Base-by-base conservation (phyloP, 2,888 invertebrate genomes). In the Biston betularia region DNA sequence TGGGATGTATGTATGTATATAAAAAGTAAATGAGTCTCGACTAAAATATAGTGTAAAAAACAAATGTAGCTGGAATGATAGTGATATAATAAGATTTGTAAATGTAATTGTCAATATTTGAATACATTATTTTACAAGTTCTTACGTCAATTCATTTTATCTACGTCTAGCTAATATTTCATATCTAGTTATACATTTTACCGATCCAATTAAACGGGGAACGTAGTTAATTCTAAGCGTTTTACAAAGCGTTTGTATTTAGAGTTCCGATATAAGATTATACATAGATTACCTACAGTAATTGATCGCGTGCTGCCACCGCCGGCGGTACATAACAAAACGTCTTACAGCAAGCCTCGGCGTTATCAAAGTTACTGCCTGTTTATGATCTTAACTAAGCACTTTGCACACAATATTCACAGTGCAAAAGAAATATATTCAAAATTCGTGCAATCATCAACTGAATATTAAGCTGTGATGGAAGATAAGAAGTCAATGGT, bases 231-330 rank as follows among this genome's bases (percentile, higher is more conserved):
- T 48, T 55, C 42, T 52, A 34, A 33, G 65, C 65, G 15, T 44
- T 59, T 24, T 59, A 65, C 64, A 65, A 65, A 59, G 65, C 65
- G 24, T 40, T 56, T 6, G 12, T 50, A 35, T 35, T 52, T 42
- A 14, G 42, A 48, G n/a, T 34, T 45, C 50, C 14, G 40, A 42
- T 42, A 49, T 49, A 42, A 48, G 6, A 14, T n/a, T 33, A 46
- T 55, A 15, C 8, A 48, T 46, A n/a, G n/a, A n/a, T n/a, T n/a
- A n/a, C n/a, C n/a, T 12, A 59, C 35, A 14, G 12, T 54, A 44
- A 33, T 24, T 42, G 54, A 53, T 53, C 38, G 14, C 42, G 35
- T 57, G 56, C 63, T 57, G 63, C 63, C 56, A 45, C 14, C 40
- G 53, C 33, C 40, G 42, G 9, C 33, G 34, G 54, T 46, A 48